Conservation (phyloP, 2,888 invertebrate species). For the Panzeria rudis region DNA sequence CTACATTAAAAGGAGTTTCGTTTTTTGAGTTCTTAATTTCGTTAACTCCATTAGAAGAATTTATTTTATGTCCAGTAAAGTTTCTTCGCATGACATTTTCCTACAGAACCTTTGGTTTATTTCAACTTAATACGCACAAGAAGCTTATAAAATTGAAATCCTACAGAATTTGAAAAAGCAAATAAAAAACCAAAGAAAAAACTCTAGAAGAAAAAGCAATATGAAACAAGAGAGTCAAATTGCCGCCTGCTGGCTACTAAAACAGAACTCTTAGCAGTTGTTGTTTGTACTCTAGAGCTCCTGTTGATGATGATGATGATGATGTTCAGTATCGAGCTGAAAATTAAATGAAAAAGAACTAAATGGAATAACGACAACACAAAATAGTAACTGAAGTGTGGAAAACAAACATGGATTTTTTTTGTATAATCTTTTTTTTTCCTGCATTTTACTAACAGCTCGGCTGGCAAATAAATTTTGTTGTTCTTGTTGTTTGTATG, state of each 20-base stretch:
- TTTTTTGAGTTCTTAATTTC: no score
- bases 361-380: constrained; percentile 50
- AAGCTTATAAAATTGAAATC: constrained; percentile 43
- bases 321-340: constrained; percentile 43
- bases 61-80: not conserved
- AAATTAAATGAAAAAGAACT: constrained; percentile 55
- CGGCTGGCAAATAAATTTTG: constrained; percentile 40
- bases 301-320: constrained; percentile 41
- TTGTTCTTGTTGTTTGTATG: not conserved
- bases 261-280: constrained; percentile 24
- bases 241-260: constrained; percentile 57
- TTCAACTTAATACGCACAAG: constrained; percentile 21
- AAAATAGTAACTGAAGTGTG: constrained; percentile 59
- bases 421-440: constrained; percentile 26
- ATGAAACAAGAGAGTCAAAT: constrained; percentile 49
- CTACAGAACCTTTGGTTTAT: constrained; percentile 2
- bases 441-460: constrained; percentile 36
- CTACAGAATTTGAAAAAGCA: constrained; percentile 5
- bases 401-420: constrained; percentile 50
- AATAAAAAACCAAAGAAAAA: not conserved
- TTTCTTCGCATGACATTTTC: not conserved
- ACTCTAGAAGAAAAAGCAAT: constrained; percentile 29
- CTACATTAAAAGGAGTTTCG: no score
- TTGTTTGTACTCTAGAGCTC: constrained; percentile 25
- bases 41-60: no score